Conservation (phyloP, 1,140 invertebrate species). For the Asbolus verrucosus region DNA sequence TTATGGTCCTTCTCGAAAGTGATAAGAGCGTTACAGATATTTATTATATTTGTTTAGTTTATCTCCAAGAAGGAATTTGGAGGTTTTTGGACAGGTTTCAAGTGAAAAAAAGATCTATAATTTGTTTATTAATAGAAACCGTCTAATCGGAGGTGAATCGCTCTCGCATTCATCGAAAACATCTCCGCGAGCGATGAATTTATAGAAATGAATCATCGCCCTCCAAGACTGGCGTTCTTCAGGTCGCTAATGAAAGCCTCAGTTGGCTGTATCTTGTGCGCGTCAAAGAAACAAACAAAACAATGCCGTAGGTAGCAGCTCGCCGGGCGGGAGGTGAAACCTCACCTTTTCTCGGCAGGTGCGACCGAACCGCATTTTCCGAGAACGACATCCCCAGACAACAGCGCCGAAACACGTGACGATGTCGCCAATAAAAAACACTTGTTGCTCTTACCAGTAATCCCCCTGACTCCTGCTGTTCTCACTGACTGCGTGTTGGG, state of each 20-base stretch:
- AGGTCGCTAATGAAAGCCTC: conserved; percentile 9
- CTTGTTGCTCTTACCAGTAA: conserved; percentile 52
- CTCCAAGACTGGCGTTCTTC: background rate
- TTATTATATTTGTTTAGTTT: background rate
- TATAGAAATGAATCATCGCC: background rate
- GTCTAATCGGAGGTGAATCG: too few relatives aligned
- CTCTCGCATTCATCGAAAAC: too few relatives aligned
- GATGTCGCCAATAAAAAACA: background rate
- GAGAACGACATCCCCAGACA: too few relatives aligned
- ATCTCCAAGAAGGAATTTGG: too few relatives aligned
- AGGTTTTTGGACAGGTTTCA: too few relatives aligned
- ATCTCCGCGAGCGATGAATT: background rate
- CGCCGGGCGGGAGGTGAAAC: conserved; percentile 9
- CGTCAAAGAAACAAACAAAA: conserved; percentile 28
- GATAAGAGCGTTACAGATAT: background rate
- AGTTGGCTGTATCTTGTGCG: conserved; percentile 7
- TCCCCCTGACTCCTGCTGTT: conserved; percentile 17
- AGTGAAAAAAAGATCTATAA: too few relatives aligned
- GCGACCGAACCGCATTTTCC: conserved; percentile 15
- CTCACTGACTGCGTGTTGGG: conserved; percentile 49
- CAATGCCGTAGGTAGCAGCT: conserved; percentile 10
- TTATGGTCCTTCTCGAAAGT: background rate
- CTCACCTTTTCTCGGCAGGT: conserved; percentile 4
- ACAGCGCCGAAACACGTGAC: background rate
- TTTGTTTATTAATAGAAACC: too few relatives aligned